phyloP scores from a whole-genome alignment of 2,113 vertebrate species.

The Piprites chloris region DNA sequence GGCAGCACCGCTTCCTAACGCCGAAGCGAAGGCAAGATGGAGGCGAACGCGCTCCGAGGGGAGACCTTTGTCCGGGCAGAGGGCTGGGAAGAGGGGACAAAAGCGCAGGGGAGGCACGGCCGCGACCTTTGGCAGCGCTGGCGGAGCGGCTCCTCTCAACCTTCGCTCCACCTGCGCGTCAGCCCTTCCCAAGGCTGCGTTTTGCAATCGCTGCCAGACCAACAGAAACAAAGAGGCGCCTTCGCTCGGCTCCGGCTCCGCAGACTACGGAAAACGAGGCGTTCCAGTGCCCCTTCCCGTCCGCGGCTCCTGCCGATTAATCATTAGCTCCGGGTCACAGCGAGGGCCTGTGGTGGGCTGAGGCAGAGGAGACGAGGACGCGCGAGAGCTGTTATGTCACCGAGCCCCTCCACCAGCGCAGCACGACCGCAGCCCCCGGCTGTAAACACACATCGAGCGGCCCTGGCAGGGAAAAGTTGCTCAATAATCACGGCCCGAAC shows the following conservation, averaged over 20 bases:
- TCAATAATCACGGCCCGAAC: background rate
- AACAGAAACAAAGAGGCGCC: background rate
- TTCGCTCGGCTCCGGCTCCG: background rate
- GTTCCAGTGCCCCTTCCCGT: background rate
- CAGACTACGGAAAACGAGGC: background rate
- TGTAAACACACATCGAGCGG: background rate
- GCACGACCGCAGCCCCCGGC: rapidly evolving
- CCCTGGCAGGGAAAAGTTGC: background rate
- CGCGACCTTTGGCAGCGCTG: background rate
- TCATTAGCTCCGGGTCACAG: background rate
- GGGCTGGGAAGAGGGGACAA: slow-evolving; percentile 25
- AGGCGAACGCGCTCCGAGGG: rapidly evolving
- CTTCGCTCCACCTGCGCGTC: background rate
- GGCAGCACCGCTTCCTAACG: rapidly evolving
- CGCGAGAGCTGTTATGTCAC: background rate
- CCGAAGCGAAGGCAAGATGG: background rate
- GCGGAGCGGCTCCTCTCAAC: background rate
- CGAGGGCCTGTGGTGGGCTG: rapidly evolving
- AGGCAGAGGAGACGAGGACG: background rate
- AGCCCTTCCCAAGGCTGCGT: background rate
- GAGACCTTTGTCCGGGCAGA: background rate
- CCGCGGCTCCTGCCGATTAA: background rate
- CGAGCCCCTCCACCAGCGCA: background rate
- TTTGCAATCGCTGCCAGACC: background rate
- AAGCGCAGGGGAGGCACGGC: background rate